Evolutionary conservation across 2,113 vertebrate genomes (phyloP).

Genomic region (Callochromis pleurospilus): DNA sequence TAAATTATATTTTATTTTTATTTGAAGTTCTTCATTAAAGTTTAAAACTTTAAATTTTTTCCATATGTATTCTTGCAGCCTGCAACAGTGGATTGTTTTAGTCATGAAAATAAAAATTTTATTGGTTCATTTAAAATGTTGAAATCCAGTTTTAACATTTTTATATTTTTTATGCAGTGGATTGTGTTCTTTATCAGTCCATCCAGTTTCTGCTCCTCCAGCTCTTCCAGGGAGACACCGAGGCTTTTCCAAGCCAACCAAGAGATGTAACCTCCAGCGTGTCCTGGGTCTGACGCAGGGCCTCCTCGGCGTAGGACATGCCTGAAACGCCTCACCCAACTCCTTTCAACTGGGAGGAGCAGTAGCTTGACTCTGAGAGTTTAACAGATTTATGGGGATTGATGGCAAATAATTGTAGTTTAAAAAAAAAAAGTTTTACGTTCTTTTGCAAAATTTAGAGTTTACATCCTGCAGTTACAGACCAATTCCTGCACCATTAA

Average conservation of each 20-base stretch:
- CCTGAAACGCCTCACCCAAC: background rate
- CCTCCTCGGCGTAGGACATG: background rate
- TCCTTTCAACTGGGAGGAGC: background rate
- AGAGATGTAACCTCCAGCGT: background rate
- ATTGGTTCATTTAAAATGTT: background rate
- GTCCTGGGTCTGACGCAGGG: background rate
- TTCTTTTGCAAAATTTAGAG: background rate
- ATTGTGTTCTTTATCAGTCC: background rate
- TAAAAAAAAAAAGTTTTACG: fast-evolving
- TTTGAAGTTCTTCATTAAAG: background rate
- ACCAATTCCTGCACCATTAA: background rate
- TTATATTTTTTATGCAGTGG: background rate
- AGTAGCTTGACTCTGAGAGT: background rate
- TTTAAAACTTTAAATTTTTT: background rate
- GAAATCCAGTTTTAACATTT: background rate
- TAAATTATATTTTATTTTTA: background rate
- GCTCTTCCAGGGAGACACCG: background rate
- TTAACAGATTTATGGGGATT: background rate
- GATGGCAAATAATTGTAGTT: background rate
- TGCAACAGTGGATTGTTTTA: background rate
- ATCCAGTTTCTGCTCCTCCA: background rate
- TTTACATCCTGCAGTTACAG: background rate
- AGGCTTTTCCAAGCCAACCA: background rate
- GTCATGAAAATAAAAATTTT: fast-evolving
- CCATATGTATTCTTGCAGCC: background rate